These are phyloP conservation scores for Poecilia latipinna DNA, from an alignment of 2,113 vertebrate genomes.

Conservation along the genomic window DNA sequence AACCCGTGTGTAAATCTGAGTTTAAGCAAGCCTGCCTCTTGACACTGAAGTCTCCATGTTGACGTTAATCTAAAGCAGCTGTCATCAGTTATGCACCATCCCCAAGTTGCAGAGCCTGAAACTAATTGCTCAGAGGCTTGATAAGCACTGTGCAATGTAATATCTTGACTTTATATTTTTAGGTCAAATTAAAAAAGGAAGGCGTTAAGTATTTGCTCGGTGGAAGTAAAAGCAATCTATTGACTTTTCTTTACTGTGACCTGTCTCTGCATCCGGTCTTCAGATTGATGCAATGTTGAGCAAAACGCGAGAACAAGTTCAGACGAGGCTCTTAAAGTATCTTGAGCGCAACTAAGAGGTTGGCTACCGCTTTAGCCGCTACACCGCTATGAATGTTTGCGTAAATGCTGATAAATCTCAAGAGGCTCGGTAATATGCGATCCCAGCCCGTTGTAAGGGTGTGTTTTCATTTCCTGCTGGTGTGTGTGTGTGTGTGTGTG, in stretches of 20 bases:
- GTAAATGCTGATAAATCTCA: background rate
- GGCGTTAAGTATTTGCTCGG: constrained; percentile 27
- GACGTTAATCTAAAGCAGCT: background rate
- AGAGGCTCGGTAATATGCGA: background rate
- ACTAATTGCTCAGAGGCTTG: background rate
- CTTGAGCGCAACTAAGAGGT: background rate
- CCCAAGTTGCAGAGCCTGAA: background rate
- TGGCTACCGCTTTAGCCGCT: background rate
- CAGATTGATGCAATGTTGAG: constrained; percentile 38
- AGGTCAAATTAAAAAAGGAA: background rate
- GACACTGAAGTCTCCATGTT: background rate
- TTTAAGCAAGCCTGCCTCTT: background rate
- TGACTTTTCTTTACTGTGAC: background rate
- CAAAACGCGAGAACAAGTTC: background rate
- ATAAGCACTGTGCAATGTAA: background rate
- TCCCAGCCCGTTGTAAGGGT: constrained; percentile 34
- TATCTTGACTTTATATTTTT: background rate
- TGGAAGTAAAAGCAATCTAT: constrained; percentile 21
- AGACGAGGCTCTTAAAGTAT: background rate
- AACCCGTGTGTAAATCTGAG: background rate
- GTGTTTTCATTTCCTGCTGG: constrained; percentile 59
- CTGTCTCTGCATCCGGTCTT: background rate
- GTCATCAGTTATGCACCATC: background rate
- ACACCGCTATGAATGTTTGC: background rate
- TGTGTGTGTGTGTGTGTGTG: background rate